These are phyloP conservation scores for Xerus rutilus DNA, from an alignment of 2,797 vertebrate species.

Conservation along the genomic window DNA sequence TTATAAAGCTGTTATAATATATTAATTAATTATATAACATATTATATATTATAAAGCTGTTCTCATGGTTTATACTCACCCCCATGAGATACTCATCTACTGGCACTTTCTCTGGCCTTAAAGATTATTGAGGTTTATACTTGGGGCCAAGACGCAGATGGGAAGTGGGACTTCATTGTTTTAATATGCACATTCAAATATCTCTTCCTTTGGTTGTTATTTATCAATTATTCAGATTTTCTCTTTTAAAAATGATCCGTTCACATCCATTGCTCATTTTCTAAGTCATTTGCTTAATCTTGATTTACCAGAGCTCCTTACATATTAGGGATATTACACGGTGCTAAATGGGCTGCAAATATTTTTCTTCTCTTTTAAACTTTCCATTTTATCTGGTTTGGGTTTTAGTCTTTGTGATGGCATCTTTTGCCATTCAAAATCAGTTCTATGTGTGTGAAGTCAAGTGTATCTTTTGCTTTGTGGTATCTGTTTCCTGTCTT, in stretches of 20 bases:
- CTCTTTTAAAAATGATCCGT: background rate
- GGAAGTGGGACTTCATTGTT: background rate
- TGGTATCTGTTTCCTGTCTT: background rate
- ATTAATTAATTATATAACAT: too few relatives aligned
- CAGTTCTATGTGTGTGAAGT: background rate
- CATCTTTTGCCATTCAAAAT: background rate
- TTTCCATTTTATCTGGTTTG: background rate
- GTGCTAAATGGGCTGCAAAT: background rate
- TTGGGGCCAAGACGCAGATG: background rate
- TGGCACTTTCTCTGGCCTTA: background rate
- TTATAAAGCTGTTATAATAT: background rate
- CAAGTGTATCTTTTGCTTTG: background rate
- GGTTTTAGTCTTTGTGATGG: background rate
- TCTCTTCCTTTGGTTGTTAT: background rate
- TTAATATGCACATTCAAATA: background rate
- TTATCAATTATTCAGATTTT: conserved; percentile 3
- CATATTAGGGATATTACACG: background rate
- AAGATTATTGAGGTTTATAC: background rate
- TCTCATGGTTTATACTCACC: background rate
- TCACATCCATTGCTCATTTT: background rate
- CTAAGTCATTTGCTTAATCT: background rate
- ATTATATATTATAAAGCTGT: background rate
- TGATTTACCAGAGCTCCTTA: background rate
- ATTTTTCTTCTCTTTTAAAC: background rate
- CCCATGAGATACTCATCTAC: background rate